Percentiles rank a stretch among this genome's conserved stretches.
Conservation (phyloP, 2,888 invertebrate species). For the Drosophila barbarae region DNA sequence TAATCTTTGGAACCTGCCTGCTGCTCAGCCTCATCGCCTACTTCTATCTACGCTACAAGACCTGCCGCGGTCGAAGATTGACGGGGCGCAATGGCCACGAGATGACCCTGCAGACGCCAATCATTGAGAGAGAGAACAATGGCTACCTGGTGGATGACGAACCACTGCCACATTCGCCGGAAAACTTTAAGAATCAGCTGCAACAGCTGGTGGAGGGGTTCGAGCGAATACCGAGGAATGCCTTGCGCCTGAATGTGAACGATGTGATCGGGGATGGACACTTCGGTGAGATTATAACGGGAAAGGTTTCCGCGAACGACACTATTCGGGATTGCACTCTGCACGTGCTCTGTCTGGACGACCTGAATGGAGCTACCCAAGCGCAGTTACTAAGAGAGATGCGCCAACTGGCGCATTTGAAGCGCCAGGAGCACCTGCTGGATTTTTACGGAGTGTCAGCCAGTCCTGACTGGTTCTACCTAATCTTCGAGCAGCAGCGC, state of each 20-base stretch:
- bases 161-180: slow-evolving; percentile 85
- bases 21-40: slow-evolving; percentile 82
- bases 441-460: slow-evolving; percentile 90
- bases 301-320: slow-evolving; percentile 81
- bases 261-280: slow-evolving; percentile 87
- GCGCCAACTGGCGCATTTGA: slow-evolving; percentile 85
- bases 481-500: slow-evolving; percentile 86
- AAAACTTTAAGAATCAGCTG: slow-evolving; percentile 85
- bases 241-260: slow-evolving; percentile 86
- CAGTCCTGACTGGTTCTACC: slow-evolving; percentile 86
- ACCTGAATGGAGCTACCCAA: slow-evolving; percentile 80
- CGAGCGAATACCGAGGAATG: slow-evolving; percentile 84
- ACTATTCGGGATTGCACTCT: slow-evolving; percentile 80
- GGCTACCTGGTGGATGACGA: slow-evolving; percentile 89
- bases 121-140: slow-evolving; percentile 88
- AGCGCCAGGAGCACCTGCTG: slow-evolving; percentile 86
- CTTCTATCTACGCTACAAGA: slow-evolving; percentile 79
- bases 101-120: slow-evolving; percentile 88
- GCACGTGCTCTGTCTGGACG: slow-evolving; percentile 84
- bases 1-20: slow-evolving; percentile 84
- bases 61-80: slow-evolving; percentile 70
- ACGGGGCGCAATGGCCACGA: slow-evolving; percentile 82
- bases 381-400: slow-evolving; percentile 85
- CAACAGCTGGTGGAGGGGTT: slow-evolving; percentile 84
- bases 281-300: slow-evolving; percentile 89